These are phyloP conservation scores for Brachionus rotundiformis DNA, from an alignment of 1,140 invertebrate genomes.

Conservation along the genomic window DNA sequence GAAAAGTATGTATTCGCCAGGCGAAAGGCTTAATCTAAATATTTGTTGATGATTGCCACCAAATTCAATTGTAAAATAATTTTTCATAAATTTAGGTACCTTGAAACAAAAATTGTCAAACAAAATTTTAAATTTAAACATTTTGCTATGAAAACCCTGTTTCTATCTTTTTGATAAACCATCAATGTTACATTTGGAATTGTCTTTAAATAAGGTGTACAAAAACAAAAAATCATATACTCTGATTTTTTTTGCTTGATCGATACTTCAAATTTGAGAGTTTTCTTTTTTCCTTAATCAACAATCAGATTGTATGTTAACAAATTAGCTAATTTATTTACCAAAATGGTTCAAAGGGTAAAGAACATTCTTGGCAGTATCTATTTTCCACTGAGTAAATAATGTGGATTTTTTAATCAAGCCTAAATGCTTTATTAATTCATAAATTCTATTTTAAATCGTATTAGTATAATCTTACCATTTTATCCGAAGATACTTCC, in stretches of 20 bases:
- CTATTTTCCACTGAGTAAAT: conserved; percentile 28
- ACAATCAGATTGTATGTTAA: background rate
- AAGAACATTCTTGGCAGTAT: background rate
- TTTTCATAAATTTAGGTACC: background rate
- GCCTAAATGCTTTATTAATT: background rate
- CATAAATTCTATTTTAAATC: background rate
- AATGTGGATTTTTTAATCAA: conserved; percentile 28
- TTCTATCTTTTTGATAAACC: background rate
- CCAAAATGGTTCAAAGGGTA: background rate
- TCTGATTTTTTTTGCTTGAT: background rate
- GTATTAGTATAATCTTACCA: background rate
- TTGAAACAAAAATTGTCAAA: background rate
- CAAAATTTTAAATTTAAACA: background rate
- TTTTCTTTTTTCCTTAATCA: background rate
- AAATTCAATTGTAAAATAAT: conserved; percentile 22
- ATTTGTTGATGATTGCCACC: conserved; percentile 22
- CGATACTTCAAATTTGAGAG: background rate
- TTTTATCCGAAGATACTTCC: background rate
- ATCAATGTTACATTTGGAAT: background rate
- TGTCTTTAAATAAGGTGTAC: conserved; percentile 24
- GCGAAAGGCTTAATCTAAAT: background rate
- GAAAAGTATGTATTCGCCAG: background rate
- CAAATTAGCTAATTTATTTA: background rate
- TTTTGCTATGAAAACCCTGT: background rate
- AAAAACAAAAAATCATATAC: conserved; percentile 23